A percentile compares a stretch with the other conserved stretches of the same genome.
Conservation (phyloP, 2,113 vertebrate genomes). For the Pterocles orientalis region DNA sequence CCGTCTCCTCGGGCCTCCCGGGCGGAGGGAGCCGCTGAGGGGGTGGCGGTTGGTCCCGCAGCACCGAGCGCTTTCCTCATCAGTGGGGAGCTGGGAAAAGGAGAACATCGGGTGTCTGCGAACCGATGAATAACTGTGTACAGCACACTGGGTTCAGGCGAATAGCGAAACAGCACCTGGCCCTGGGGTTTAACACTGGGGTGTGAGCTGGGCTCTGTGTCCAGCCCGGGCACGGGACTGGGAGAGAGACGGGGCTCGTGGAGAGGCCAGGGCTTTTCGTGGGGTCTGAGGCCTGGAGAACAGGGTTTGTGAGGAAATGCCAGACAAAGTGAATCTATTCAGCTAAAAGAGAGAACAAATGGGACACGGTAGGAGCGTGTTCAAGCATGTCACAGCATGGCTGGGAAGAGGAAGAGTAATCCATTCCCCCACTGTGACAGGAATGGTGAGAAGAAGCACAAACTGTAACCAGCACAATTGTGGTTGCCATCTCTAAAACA, state of each 20-base stretch:
- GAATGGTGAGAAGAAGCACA: not conserved
- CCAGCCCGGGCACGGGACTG: accelerated
- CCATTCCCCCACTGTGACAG: not conserved
- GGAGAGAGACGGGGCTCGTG: too few species aligned
- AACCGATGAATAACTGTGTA: accelerated
- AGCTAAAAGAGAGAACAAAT: not conserved
- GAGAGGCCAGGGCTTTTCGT: not conserved
- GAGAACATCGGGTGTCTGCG: accelerated
- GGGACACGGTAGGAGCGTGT: not conserved
- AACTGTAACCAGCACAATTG: not conserved
- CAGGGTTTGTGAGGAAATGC: not conserved
- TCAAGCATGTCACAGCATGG: not conserved
- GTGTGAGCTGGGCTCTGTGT: accelerated
- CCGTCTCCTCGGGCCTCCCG: too few species aligned
- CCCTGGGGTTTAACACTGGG: not conserved
- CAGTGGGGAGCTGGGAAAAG: not conserved
- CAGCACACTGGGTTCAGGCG: accelerated
- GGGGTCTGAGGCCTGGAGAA: not conserved
- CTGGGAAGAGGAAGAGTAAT: not conserved
- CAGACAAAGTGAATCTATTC: not conserved
- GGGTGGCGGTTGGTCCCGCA: accelerated
- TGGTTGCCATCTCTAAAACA: not conserved
- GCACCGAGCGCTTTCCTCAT: not conserved
- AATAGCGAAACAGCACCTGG: accelerated
- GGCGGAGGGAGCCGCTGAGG: not conserved